Evolutionary conservation across 2,888 invertebrate species (phyloP), one percentile per base, ranked within the genome.

Genomic region (Coelinius sp.): DNA sequence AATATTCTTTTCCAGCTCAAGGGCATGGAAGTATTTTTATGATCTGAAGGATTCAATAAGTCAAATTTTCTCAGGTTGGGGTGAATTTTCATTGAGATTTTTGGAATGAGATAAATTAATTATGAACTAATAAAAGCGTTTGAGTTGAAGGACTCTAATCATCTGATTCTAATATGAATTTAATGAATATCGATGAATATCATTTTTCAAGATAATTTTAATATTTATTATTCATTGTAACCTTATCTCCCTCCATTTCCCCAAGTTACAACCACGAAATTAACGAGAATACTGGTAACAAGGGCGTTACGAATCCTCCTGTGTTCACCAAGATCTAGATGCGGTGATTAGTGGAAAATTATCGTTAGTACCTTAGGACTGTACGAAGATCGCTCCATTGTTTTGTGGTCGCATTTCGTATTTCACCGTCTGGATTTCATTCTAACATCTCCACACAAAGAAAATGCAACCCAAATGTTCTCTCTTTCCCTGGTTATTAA

Each of bases 281-380:
- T 59, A 59, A 35, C 20, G 27, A 31, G 59, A 35, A 35, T 59
- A 31, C 17, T 25, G 7, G 31, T 59, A 75, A 68, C 75, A 69
- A 64, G 70, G 62, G 70, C 73, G 71, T 76, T 75, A 66, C 71
- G 73, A 76, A 76, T 76, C 73, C 75, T 71, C 71, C 73, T 71
- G 17, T 71, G 69, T 74, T 74, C 68, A 71, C 73, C 70, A 75
- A 76, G 76, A 76, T 76, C 75, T 76, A 72, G 75, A 73, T 75
- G 73, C 75, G 79, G 80, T 79, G 81, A 83, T 84, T 84, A 83
- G 81, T 80, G 78, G 73, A 76, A 78, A 83, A 84, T 83, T 81
- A 84, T 84, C 79, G 80, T 81, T 80, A 79, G 78, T 80, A 76
- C 77, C 35, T 59, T 49, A 69, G 49, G 44, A 63, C 46, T 65